Conservation (phyloP, 2,113 vertebrate species). For the Brachionichthys hirsutus region DNA sequence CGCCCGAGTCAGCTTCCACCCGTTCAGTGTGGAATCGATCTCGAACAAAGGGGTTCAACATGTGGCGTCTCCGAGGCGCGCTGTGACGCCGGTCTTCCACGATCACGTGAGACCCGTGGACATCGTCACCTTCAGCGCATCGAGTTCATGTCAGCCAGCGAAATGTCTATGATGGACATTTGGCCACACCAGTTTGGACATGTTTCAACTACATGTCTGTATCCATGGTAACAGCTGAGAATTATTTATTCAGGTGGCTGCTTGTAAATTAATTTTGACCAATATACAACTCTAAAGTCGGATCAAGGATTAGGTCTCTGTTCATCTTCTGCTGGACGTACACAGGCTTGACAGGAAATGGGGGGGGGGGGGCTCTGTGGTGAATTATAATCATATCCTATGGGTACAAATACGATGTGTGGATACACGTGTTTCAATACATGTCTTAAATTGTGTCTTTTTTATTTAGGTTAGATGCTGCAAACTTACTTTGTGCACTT, state of each 20-base stretch:
- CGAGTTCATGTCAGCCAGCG: conserved; percentile 66
- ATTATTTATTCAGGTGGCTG: too few relatives aligned
- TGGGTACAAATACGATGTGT: conserved; percentile 56
- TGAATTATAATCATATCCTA: conserved; percentile 42
- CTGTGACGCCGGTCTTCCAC: conserved; percentile 3
- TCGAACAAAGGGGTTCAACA: conserved; percentile 46
- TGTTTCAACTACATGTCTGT: too few relatives aligned
- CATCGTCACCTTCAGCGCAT: conserved; percentile 73
- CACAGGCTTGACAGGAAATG: too few relatives aligned
- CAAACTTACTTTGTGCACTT: conserved; percentile 25
- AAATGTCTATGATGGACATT: conserved; percentile 56
- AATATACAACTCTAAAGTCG: background rate
- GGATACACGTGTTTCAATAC: conserved; percentile 1
- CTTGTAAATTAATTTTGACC: background rate
- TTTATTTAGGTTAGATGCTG: conserved; percentile 22
- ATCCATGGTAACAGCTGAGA: too few relatives aligned
- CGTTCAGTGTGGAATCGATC: conserved; percentile 72
- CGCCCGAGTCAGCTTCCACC: conserved; percentile 71
- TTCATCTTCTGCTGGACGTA: too few relatives aligned
- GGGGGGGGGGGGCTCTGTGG: too few relatives aligned
- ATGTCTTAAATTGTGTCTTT: conserved; percentile 20
- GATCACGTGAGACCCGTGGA: conserved; percentile 51
- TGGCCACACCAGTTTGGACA: background rate
- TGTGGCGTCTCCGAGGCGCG: conserved; percentile 3
- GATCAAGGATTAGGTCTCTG: background rate